These are phyloP conservation scores for Neoitamus cyanurus DNA, from an alignment of 2,888 invertebrate species.

Conservation along the genomic window DNA sequence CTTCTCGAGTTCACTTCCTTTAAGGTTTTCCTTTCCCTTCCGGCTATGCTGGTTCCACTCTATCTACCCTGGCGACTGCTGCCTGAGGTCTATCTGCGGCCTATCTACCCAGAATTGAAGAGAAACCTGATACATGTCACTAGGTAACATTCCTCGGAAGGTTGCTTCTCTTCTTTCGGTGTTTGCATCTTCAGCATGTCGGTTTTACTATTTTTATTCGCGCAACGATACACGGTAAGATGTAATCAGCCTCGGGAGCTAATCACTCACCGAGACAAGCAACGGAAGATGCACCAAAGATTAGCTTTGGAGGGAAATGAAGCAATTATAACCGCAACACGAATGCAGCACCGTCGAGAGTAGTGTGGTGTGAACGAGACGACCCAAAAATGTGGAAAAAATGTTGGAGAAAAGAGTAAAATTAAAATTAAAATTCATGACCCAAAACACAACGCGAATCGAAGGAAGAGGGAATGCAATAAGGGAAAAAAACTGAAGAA, in stretches of 20 bases:
- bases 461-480: neutral
- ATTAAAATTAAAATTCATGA: conserved; percentile 25
- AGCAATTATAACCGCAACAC: neutral
- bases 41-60: neutral
- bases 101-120: neutral
- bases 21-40: neutral
- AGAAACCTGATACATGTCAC: conserved; percentile 18
- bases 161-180: neutral
- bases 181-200: neutral
- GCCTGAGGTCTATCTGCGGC: neutral
- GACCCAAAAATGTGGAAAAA: neutral
- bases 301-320: neutral
- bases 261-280: neutral
- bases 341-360: neutral
- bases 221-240: neutral
- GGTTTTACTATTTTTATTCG: neutral
- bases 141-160: conserved; percentile 21
- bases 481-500: neutral
- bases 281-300: neutral
- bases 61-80: neutral
- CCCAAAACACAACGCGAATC: neutral
- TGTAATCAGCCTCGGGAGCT: neutral
- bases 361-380: neutral
- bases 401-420: neutral
- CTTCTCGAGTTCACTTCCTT: neutral